A percentile compares a stretch with the other conserved stretches of the same genome.
phyloP scores from a whole-genome alignment of 2,797 vertebrate species.

The Catamblyrhynchus diadema region DNA sequence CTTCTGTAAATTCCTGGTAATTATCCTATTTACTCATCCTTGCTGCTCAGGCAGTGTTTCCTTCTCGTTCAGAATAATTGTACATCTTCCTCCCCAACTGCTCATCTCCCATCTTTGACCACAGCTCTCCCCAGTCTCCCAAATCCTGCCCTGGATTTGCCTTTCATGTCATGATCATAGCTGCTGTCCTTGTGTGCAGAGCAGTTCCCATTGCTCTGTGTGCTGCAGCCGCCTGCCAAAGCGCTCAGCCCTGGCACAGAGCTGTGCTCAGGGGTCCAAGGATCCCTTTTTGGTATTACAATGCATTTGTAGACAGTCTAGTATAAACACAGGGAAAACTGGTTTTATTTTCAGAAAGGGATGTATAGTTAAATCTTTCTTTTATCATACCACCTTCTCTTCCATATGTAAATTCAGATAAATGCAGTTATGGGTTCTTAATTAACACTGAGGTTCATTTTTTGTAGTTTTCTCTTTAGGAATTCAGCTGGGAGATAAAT shows the following conservation, averaged over 20 bases:
- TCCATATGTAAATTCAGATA: slow-evolving; percentile 20
- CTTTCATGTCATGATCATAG: not conserved
- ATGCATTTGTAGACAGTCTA: not conserved
- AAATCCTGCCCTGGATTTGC: not conserved
- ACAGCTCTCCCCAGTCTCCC: not conserved
- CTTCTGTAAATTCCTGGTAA: slow-evolving; percentile 28
- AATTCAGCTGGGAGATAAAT: slow-evolving; percentile 33
- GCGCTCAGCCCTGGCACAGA: not conserved
- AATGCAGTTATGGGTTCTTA: not conserved
- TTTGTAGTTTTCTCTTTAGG: not conserved
- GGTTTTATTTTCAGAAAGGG: not conserved
- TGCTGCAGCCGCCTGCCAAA: not conserved
- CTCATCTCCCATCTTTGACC: not conserved
- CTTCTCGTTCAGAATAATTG: not conserved
- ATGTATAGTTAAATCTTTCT: not conserved
- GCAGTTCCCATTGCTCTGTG: not conserved
- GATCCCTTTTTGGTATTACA: not conserved
- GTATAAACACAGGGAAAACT: slow-evolving; percentile 1
- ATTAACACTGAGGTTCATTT: not conserved
- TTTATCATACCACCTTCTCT: not conserved
- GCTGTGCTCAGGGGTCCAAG: not conserved
- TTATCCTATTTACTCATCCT: slow-evolving; percentile 42
- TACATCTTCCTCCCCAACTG: not conserved
- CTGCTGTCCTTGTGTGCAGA: not conserved
- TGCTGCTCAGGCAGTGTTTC: not conserved